phyloP scores from a whole-genome alignment of 2,113 vertebrate species.

The Chloropsis hardwickii region DNA sequence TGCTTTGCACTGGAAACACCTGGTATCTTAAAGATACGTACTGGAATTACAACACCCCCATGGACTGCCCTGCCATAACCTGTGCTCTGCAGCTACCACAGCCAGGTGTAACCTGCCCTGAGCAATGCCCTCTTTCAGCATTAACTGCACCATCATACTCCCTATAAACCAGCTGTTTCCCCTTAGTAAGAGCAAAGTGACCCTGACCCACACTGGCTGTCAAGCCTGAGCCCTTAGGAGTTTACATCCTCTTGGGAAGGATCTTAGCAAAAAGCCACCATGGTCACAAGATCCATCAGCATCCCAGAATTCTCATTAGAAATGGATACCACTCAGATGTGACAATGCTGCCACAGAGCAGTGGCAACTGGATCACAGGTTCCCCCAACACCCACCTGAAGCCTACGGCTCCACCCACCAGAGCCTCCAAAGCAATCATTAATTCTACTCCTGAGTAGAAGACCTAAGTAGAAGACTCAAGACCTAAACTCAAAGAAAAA shows the following conservation, averaged over 20 bases:
- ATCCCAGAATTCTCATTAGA: neutral
- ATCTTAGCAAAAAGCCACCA: neutral
- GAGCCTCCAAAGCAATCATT: neutral
- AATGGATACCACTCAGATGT: neutral
- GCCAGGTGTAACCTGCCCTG: neutral
- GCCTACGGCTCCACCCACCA: no score
- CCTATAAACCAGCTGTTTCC: neutral
- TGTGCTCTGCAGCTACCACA: neutral
- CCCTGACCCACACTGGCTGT: neutral
- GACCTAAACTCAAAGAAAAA: neutral
- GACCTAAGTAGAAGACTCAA: neutral
- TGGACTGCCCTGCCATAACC: conserved; percentile 50
- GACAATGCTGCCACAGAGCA: neutral
- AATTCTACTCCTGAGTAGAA: neutral
- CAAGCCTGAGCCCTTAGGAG: neutral
- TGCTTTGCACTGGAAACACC: conserved; percentile 90
- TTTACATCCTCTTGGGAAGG: neutral
- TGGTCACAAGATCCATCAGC: neutral
- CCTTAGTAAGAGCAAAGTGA: neutral
- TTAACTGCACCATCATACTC: neutral
- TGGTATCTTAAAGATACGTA: conserved; percentile 79
- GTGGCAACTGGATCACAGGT: neutral
- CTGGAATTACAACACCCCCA: conserved; percentile 70
- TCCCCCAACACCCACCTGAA: neutral
- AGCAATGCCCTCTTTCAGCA: neutral